These are phyloP conservation scores for Aproaerema taeniolella DNA, from an alignment of 2,888 invertebrate species.

Conservation along the genomic window DNA sequence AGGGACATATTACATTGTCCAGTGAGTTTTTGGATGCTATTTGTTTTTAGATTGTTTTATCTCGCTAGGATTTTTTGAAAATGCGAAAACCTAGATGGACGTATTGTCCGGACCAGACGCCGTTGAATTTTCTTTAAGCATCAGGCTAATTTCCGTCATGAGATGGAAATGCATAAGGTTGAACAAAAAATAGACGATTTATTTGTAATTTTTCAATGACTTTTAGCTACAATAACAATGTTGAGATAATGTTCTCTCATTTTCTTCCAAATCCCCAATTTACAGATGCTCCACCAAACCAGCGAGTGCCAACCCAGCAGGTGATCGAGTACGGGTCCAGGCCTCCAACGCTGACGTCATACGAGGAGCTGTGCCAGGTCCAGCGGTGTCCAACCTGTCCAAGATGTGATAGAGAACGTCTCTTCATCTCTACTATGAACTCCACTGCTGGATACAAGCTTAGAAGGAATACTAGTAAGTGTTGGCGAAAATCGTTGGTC, in stretches of 20 bases:
- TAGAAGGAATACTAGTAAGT: conserved; percentile 59
- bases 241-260: no score
- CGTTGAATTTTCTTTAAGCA: no score
- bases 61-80: no score
- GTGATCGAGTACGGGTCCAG: conserved; percentile 60
- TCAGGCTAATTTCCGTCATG: no score
- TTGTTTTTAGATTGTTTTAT: no score
- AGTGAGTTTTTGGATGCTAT: conserved; percentile 52
- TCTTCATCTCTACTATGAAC: conserved; percentile 69
- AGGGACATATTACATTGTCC: conserved; percentile 73
- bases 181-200: no score
- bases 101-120: no score
- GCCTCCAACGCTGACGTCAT: conserved; percentile 58
- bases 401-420: conserved; percentile 55
- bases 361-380: conserved; percentile 66
- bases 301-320: conserved; percentile 42
- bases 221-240: no score
- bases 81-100: no score
- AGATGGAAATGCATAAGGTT: no score
- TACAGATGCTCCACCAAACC: conserved; percentile 51
- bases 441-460: conserved; percentile 69
- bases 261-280: background rate
- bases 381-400: conserved; percentile 66
- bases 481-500: background rate
- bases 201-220: no score